Base-by-base conservation (phyloP, 1,140 invertebrate genomes). In the Heterodera schachtii region DNA sequence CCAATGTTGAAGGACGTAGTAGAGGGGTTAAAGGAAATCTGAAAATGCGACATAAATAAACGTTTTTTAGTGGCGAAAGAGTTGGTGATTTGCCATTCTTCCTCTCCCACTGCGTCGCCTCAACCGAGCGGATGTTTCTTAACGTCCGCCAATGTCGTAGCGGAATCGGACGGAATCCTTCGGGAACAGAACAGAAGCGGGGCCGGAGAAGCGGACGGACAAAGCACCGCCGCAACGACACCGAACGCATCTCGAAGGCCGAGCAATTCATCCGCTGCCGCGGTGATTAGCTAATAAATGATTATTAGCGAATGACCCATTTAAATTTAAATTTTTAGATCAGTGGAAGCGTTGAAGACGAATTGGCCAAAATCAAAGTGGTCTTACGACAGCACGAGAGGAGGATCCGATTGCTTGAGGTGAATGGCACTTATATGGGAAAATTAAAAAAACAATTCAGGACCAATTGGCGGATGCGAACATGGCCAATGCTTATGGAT, bases 341-440 rank as follows among this genome's bases (percentile, higher is more conserved):
- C 41, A 83, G 69, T 41, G 47, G 66, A 74, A 64, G 47, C 21
- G 79, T 74, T 81, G 90, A 95, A 16, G 94, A 95, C 84, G 95
- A 96, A 87, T 93, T 95, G 82, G 92, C 93, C 49, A 94, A 94
- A 85, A 91, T 97, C 79, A 97, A 97, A 90, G 94, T 95, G 3
- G 94, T 96, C 87, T 94, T 97, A 83, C 94, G 97, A 4, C 96
- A 96, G 87, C 96, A 98, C 89, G 96, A 98, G 91, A 95, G 95
- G 84, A 92, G 95, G 81, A 94, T 95, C 87, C 91, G 93, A 78
- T 92, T 93, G 16, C 88, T 95, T 11, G 94, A 95, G 87, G 93
- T 93, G 43, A 89, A 88, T 75, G 67, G 88, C 21, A 86, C 86
- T n/a, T 86, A 87, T 74, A 79, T 78, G 1, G 78, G 5, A 4